Conservation (phyloP, 2,888 invertebrate genomes). For the Erpobdella octoculata region DNA sequence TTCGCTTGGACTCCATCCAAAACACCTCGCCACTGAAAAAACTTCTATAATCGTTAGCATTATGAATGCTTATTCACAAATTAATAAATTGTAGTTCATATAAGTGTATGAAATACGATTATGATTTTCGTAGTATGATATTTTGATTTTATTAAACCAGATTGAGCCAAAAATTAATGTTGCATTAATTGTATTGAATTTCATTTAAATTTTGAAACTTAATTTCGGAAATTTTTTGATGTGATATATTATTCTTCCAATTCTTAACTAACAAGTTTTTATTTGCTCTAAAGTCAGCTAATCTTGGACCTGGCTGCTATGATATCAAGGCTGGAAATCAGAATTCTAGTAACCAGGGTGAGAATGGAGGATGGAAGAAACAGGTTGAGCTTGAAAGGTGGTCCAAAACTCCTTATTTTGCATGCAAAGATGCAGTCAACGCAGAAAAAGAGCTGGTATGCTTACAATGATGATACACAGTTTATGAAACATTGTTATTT, state of each 20-base stretch:
- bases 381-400: slow-evolving; percentile 4
- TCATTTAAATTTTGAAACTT: no score
- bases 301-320: slow-evolving; percentile 7
- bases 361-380: slow-evolving; percentile 1
- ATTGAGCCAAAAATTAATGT: no score
- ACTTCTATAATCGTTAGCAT: background rate
- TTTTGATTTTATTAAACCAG: no score
- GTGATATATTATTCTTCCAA: no score
- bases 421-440: background rate
- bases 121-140: no score
- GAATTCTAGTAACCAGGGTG: background rate
- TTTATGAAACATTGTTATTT: background rate
- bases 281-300: background rate
- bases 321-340: background rate
- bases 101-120: no score
- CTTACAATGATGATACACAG: background rate
- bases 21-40: background rate
- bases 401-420: slow-evolving; percentile 6
- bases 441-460: background rate
- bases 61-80: no score
- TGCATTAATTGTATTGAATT: no score
- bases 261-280: background rate
- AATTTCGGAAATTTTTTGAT: no score
- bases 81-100: no score
- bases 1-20: background rate